These are phyloP conservation scores for Penaeus japonicus DNA, from an alignment of 1,140 invertebrate species.

Conservation along the genomic window DNA sequence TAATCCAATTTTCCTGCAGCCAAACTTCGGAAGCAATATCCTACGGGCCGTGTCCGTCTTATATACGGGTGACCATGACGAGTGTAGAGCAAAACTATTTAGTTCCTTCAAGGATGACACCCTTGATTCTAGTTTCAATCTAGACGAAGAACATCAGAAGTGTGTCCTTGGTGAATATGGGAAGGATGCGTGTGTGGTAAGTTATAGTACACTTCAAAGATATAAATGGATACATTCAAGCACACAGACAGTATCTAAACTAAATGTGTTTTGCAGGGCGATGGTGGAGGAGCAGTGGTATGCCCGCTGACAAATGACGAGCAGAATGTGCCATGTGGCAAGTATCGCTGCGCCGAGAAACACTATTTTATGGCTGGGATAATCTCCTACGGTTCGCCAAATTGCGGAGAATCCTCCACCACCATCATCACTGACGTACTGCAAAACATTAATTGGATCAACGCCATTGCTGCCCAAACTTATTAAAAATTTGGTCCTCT, in stretches of 20 bases:
- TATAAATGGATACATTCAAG: background rate
- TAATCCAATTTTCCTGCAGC: constrained; percentile 2
- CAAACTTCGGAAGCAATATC: constrained; percentile 44
- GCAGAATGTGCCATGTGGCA: background rate
- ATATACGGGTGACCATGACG: constrained; percentile 15
- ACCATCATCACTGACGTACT: constrained; percentile 42
- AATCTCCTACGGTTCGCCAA: constrained; percentile 39
- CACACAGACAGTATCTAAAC: background rate
- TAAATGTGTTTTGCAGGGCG: constrained; percentile 11
- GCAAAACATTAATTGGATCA: constrained; percentile 25
- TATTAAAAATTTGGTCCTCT: too few species aligned
- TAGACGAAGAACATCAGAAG: constrained; percentile 21
- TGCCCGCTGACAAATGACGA: constrained; percentile 38
- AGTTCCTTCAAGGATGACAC: background rate
- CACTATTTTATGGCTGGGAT: constrained; percentile 49
- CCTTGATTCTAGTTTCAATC: background rate
- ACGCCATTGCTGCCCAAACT: background rate
- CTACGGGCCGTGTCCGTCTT: constrained; percentile 18
- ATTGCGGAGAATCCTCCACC: constrained; percentile 37
- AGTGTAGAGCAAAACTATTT: constrained; percentile 26
- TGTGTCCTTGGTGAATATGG: constrained; percentile 38
- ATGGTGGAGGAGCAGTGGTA: constrained; percentile 46
- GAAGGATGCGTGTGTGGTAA: constrained; percentile 52
- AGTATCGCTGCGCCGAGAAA: constrained; percentile 14
- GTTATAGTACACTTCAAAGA: background rate